A percentile compares a stretch with the other conserved stretches of the same genome.
phyloP scores from a whole-genome alignment of 2,888 invertebrate species.

The Hyppa rectilinea region DNA sequence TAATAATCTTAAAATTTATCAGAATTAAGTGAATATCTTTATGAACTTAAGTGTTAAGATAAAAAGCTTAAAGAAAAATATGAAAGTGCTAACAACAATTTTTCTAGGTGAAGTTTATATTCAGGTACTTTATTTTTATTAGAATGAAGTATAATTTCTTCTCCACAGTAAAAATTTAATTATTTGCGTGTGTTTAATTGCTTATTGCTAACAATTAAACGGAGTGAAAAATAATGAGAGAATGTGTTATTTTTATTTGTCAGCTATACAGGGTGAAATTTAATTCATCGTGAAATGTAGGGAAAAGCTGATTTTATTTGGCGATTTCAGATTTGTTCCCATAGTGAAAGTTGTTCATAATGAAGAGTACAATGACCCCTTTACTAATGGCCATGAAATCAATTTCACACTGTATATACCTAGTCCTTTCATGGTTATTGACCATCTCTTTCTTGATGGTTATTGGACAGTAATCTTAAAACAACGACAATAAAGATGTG shows the following conservation, averaged over 20 bases:
- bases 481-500: too few relatives aligned
- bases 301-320: too few relatives aligned
- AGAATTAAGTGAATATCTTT: conserved; percentile 2
- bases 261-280: too few relatives aligned
- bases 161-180: background rate
- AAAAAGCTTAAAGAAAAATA: conserved; percentile 22
- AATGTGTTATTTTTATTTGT: background rate
- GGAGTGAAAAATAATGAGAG: background rate
- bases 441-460: too few relatives aligned
- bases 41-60: conserved; percentile 11
- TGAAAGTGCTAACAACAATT: conserved; percentile 15
- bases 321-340: too few relatives aligned
- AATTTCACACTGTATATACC: too few relatives aligned
- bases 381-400: too few relatives aligned
- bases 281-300: too few relatives aligned
- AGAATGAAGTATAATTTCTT: background rate
- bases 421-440: too few relatives aligned
- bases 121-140: background rate
- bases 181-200: background rate
- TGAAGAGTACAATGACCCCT: too few relatives aligned
- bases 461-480: too few relatives aligned
- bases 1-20: conserved; percentile 3
- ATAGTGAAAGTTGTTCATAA: too few relatives aligned
- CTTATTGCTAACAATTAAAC: background rate
- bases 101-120: conserved; percentile 27